These are phyloP conservation scores for Drosophila aff. DNA, from an alignment of 1,140 invertebrate species.

Conservation along the genomic window DNA sequence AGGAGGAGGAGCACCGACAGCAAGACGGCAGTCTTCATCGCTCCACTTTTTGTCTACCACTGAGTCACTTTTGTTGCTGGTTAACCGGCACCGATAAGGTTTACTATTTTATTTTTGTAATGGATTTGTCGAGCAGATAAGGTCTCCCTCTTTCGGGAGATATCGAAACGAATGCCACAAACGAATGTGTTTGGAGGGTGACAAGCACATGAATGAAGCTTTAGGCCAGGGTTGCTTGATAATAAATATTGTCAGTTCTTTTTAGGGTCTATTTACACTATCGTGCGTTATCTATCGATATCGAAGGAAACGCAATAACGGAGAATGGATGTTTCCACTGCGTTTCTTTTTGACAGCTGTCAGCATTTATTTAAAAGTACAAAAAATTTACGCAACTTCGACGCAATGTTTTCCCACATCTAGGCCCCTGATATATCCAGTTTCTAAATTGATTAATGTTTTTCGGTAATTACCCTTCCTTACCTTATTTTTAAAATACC, in stretches of 20 bases:
- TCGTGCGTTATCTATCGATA: no score
- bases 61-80: conserved; percentile 37
- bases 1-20: conserved; percentile 22
- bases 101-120: not conserved
- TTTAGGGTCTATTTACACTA: not conserved
- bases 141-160: not conserved
- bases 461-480: not conserved
- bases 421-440: not conserved
- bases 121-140: conserved; percentile 31
- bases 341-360: no score
- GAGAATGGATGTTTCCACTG: no score
- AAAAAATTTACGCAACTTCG: no score
- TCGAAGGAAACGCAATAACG: no score
- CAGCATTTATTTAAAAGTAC: no score
- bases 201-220: conserved; percentile 13
- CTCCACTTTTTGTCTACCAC: conserved; percentile 3
- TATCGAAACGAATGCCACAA: not conserved
- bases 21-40: conserved; percentile 35
- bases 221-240: not conserved
- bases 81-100: conserved; percentile 51
- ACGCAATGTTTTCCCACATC: no score
- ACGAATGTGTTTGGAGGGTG: no score
- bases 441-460: not conserved
- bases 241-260: not conserved
- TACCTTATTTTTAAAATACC: not conserved